Percentiles rank a stretch among this genome's conserved stretches.
phyloP scores from a whole-genome alignment of 2,113 vertebrate genomes.

The Brachypodius melanocephalos region DNA sequence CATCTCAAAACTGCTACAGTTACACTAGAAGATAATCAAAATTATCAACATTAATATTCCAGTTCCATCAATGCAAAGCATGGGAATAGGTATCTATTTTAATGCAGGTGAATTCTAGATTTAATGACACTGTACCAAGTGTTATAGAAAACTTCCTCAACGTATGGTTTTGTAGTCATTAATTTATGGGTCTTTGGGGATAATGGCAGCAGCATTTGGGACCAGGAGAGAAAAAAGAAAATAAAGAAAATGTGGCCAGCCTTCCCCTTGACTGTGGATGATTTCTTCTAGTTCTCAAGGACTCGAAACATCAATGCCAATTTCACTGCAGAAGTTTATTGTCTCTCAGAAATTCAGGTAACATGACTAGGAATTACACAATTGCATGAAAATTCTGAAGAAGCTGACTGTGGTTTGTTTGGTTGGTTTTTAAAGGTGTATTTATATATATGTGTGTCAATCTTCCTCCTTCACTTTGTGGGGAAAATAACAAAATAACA shows the following conservation, averaged over 20 bases:
- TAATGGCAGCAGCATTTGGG: not conserved
- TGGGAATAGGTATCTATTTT: not conserved
- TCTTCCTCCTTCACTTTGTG: not conserved
- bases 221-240: not conserved
- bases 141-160: not conserved
- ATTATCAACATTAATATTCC: not conserved
- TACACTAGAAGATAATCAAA: not conserved
- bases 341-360: not conserved
- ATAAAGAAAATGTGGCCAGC: not conserved
- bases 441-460: not conserved
- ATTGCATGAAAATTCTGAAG: not conserved
- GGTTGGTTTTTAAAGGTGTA: not conserved
- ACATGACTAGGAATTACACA: not conserved
- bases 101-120: not conserved
- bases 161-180: not conserved
- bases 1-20: not conserved
- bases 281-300: not conserved
- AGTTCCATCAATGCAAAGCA: not conserved
- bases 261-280: not conserved
- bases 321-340: not conserved
- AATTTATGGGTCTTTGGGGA: not conserved
- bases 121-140: not conserved
- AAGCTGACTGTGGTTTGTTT: not conserved
- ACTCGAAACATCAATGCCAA: not conserved
- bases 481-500: not conserved